Conservation (phyloP, 2,888 invertebrate species). For the Aricia artaxerxes region DNA sequence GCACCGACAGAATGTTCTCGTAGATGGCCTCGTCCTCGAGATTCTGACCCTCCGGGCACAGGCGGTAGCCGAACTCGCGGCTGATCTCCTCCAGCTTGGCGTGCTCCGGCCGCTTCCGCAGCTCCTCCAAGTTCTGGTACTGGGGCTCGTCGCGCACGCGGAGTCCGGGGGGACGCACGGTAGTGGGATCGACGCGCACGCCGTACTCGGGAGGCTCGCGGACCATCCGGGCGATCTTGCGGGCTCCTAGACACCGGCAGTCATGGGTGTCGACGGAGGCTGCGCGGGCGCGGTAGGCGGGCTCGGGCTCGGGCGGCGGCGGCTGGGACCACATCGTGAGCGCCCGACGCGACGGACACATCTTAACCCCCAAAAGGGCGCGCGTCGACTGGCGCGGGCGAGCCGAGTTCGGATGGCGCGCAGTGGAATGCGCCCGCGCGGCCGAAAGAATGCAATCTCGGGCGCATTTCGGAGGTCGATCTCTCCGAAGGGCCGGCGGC, state of each 20-base stretch:
- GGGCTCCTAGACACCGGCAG: conserved; percentile 59
- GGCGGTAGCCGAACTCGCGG: conserved; percentile 75
- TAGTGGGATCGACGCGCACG: conserved; percentile 67
- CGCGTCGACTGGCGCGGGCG: conserved; percentile 75
- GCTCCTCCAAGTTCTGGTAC: conserved; percentile 73
- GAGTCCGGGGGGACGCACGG: conserved; percentile 62
- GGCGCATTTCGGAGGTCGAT: conserved; percentile 81
- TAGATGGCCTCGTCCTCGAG: conserved; percentile 77
- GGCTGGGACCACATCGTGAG: conserved; percentile 78
- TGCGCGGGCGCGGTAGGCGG: conserved; percentile 64
- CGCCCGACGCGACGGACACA: conserved; percentile 78
- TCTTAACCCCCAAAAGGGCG: conserved; percentile 81
- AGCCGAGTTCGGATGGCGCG: conserved; percentile 75
- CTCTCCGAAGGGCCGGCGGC: conserved; percentile 75
- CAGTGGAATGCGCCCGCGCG: conserved; percentile 79
- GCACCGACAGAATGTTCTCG: conserved; percentile 76
- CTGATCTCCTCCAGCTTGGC: conserved; percentile 76
- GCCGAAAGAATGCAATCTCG: conserved; percentile 82
- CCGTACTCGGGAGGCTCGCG: conserved; percentile 69
- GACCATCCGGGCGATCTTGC: conserved; percentile 69
- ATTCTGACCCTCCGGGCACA: conserved; percentile 78
- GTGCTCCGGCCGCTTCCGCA: conserved; percentile 75
- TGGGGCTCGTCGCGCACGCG: conserved; percentile 71
- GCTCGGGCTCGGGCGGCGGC: conserved; percentile 67
- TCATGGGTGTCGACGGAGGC: conserved; percentile 57